Evolutionary conservation across 2,888 invertebrate genomes (phyloP), one percentile per base, ranked within the genome.

Genomic region (Andrena trimmerana): DNA sequence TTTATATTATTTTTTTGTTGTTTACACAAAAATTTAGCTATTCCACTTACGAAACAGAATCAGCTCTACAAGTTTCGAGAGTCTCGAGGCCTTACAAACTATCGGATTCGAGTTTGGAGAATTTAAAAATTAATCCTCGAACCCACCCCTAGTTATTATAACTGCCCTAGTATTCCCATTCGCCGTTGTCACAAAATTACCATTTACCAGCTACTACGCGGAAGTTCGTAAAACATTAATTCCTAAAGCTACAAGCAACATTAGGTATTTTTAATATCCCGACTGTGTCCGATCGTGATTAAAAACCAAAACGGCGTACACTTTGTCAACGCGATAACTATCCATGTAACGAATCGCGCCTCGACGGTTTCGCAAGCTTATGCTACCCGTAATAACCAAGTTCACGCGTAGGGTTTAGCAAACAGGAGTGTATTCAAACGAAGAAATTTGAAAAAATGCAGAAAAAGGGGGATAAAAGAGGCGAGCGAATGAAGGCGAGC

Each of bases 301-400:
- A 31, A 10, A 48, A 16, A 29, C 8, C 8, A 29, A 48, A 66
- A 67, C n/a, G 3, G 20, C 42, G 50, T 10, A 66, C n/a, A 6
- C 42, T 42, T 42, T 42, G 42, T 16, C 13, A 27, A 67, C 1
- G 31, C 52, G 67, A 54, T 67, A 67, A 63, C 36, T 63, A 54
- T 54, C 31, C 31, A 24, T 7, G 4, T 33, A 24, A 57, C 10
- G 10, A 42, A 57, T 57, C 10, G 54, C 10, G 8, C 20, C 8
- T 27, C 13, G 24, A 57, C 24, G 13, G 8, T 57, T 57, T 57
- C 57, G 10, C 5, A 57, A 20, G 57, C 42, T 42, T 13, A 42
- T 42, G 42, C 42, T 42, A 42, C 42, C 42, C 42, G 42, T 42
- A 42, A 42, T 13, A 42, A 42, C 13, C 13, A 42, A 42, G 13